Evolutionary conservation across 2,797 vertebrate genomes (phyloP).

Genomic region (Melanotaenia boesemani): DNA sequence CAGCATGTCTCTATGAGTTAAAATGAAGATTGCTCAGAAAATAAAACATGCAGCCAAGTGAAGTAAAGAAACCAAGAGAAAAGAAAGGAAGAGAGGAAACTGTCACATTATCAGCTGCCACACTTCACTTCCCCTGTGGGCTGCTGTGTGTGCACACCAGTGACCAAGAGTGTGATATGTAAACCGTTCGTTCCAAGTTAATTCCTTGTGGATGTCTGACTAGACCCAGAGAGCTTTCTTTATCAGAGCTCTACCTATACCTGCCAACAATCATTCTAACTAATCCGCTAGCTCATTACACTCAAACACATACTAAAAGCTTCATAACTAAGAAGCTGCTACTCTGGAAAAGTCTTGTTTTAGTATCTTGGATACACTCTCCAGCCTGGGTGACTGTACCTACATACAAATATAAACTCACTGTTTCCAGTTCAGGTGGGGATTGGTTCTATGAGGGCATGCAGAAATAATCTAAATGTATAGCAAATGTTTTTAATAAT

Average conservation of each 20-base stretch:
- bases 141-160: slow-evolving; percentile 4
- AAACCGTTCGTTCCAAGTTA: slow-evolving; percentile 44
- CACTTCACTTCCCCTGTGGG: slow-evolving; percentile 59
- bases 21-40: slow-evolving; percentile 22
- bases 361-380: neutral
- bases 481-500: neutral
- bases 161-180: slow-evolving; percentile 36
- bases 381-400: neutral
- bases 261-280: slow-evolving; percentile 52
- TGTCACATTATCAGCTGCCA: slow-evolving; percentile 65
- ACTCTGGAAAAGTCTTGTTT: neutral
- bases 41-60: slow-evolving; percentile 14
- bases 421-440: neutral
- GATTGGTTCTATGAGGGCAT: neutral
- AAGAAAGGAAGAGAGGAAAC: slow-evolving; percentile 55
- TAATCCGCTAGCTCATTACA: slow-evolving; percentile 24
- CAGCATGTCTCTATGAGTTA: slow-evolving; percentile 2
- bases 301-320: neutral
- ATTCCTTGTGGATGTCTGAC: slow-evolving; percentile 63
- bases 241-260: slow-evolving; percentile 57
- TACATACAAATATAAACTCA: neutral
- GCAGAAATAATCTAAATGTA: no score
- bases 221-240: slow-evolving; percentile 52
- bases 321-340: neutral
- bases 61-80: slow-evolving; percentile 33